These are phyloP conservation scores for Scaptomyza reducta DNA, from an alignment of 2,888 invertebrate genomes.

Conservation along the genomic window DNA sequence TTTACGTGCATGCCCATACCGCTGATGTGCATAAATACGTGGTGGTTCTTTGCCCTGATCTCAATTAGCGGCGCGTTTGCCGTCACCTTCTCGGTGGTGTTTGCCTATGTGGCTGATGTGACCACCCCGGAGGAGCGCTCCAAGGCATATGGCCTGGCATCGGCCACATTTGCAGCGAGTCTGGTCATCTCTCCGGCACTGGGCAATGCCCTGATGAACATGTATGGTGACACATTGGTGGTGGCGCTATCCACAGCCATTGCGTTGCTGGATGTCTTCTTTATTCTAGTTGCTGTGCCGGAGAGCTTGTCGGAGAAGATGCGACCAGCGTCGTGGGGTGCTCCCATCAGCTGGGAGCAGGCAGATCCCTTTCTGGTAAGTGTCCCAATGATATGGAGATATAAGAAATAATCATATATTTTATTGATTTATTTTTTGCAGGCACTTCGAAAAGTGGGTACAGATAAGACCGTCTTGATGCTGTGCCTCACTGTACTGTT, in stretches of 20 bases:
- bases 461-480: conserved; percentile 97
- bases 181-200: conserved; percentile 99
- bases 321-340: conserved; percentile 91
- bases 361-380: conserved; percentile 97
- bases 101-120: conserved; percentile 99
- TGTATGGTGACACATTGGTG: conserved; percentile 93
- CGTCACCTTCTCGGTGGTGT: conserved; percentile 99
- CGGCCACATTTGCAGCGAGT: conserved; percentile 99
- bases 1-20: conserved; percentile 99
- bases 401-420: no score
- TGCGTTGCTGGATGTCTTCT: conserved; percentile 98
- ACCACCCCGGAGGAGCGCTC: conserved; percentile 98
- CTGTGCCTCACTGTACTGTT: conserved; percentile 98
- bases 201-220: conserved; percentile 94
- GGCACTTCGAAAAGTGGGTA: conserved; percentile 95
- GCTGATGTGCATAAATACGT: conserved; percentile 99
- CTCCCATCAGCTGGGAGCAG: conserved; percentile 97
- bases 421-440: conserved; percentile 69
- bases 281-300: conserved; percentile 98
- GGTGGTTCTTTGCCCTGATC: conserved; percentile 99
- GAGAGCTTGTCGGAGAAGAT: conserved; percentile 98
- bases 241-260: conserved; percentile 98
- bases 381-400: no score
- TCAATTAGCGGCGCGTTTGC: conserved; percentile 99
- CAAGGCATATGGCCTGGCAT: conserved; percentile 98